Conservation (phyloP, 1,140 invertebrate species). For the Microplitis mediator region DNA sequence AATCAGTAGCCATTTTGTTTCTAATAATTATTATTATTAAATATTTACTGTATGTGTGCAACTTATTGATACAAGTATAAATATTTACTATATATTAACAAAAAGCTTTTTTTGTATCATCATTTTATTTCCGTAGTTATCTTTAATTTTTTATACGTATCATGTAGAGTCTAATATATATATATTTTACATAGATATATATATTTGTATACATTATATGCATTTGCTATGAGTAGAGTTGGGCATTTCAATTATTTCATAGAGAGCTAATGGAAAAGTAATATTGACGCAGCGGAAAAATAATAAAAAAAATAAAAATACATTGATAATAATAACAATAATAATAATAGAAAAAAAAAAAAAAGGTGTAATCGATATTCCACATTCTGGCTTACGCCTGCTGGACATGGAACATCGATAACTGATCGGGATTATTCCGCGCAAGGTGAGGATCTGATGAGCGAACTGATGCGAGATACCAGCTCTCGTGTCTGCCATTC, state of each 20-base stretch:
- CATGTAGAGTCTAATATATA: neutral
- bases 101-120: neutral
- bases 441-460: conserved; percentile 17
- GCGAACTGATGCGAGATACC: conserved; percentile 2
- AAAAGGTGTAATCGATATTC: conserved; percentile 12
- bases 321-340: neutral
- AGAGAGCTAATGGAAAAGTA: neutral
- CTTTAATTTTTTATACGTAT: neutral
- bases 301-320: neutral
- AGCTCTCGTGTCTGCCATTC: conserved; percentile 1
- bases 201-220: neutral
- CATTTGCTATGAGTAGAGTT: conserved; percentile 3
- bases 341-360: neutral
- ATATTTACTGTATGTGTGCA: neutral
- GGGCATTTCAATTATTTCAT: conserved; percentile 5
- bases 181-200: too few relatives aligned
- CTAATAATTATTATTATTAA: neutral
- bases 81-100: neutral
- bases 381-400: neutral
- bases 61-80: neutral
- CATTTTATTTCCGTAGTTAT: neutral
- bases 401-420: conserved; percentile 8
- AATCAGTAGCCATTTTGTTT: neutral
- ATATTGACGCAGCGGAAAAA: neutral
- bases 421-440: conserved; percentile 9